Evolutionary conservation across 1,140 invertebrate species (phyloP).

Genomic region (Hycleus cichorii): DNA sequence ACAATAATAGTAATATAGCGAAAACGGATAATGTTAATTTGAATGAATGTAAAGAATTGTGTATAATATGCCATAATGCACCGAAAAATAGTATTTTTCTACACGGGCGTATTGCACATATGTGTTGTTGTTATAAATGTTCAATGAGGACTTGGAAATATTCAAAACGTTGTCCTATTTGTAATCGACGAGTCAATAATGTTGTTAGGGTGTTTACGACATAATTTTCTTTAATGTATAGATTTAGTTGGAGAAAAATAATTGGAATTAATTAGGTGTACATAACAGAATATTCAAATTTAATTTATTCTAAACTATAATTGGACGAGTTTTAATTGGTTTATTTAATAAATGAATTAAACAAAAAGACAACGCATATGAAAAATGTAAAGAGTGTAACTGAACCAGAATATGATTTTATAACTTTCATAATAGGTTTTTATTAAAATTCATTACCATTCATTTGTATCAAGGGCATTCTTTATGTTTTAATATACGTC

Average conservation of each 20-base stretch:
- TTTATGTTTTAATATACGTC: slow-evolving; percentile 6
- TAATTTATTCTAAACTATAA: too few species aligned
- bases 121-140: slow-evolving; percentile 62
- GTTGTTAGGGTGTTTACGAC: slow-evolving; percentile 49
- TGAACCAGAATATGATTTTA: neutral
- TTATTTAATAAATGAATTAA: neutral
- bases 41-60: slow-evolving; percentile 40
- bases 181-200: slow-evolving; percentile 57
- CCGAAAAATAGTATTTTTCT: slow-evolving; percentile 59
- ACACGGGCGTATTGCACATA: slow-evolving; percentile 54
- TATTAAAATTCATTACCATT: too few species aligned
- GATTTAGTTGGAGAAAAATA: neutral
- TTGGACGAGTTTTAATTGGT: too few species aligned
- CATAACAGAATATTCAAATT: too few species aligned
- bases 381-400: slow-evolving; percentile 12
- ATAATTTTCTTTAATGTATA: slow-evolving; percentile 17
- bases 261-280: too few species aligned
- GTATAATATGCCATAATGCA: slow-evolving; percentile 50
- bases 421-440: too few species aligned
- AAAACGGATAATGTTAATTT: neutral
- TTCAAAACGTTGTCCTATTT: slow-evolving; percentile 56
- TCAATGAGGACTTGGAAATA: slow-evolving; percentile 54
- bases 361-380: neutral
- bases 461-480: neutral
- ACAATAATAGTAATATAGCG: neutral